Conservation (phyloP, 1,140 invertebrate species). For the Oncopodura yosiiana region DNA sequence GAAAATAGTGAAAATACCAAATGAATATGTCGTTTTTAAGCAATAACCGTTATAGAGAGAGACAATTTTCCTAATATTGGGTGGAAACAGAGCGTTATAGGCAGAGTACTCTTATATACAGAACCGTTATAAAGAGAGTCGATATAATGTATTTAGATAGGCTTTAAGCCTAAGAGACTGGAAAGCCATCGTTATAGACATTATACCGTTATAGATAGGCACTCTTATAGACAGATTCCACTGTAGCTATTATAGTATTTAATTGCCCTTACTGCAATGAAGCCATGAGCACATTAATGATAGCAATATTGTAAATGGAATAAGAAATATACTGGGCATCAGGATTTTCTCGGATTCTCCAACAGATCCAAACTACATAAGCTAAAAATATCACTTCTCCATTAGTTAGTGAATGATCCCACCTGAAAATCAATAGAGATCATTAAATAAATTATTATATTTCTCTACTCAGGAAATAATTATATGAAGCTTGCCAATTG, state of each 20-base stretch:
- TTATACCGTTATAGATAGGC: no score
- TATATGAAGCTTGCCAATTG: conserved; percentile 65
- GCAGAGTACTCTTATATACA: no score
- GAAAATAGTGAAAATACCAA: no score
- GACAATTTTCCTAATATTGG: no score
- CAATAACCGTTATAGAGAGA: no score
- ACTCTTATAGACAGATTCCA: no score
- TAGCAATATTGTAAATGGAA: conserved; percentile 86
- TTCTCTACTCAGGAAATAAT: background rate
- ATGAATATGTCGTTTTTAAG: no score
- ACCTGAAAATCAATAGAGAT: conserved; percentile 21
- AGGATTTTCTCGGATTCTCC: conserved; percentile 36
- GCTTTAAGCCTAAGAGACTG: no score
- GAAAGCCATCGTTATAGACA: no score
- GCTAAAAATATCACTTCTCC: conserved; percentile 78
- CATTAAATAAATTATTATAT: background rate
- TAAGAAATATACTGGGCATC: conserved; percentile 84
- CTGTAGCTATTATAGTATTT: background rate
- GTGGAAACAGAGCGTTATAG: no score
- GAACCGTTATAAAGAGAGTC: no score
- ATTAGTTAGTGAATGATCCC: conserved; percentile 31
- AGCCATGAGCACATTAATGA: conserved; percentile 81
- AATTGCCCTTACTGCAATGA: conserved; percentile 70
- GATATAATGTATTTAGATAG: no score
- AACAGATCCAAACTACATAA: conserved; percentile 83